Evolutionary conservation across 2,888 invertebrate genomes (phyloP), one percentile per base, ranked within the genome.

Genomic region (Melitaea athalia): DNA sequence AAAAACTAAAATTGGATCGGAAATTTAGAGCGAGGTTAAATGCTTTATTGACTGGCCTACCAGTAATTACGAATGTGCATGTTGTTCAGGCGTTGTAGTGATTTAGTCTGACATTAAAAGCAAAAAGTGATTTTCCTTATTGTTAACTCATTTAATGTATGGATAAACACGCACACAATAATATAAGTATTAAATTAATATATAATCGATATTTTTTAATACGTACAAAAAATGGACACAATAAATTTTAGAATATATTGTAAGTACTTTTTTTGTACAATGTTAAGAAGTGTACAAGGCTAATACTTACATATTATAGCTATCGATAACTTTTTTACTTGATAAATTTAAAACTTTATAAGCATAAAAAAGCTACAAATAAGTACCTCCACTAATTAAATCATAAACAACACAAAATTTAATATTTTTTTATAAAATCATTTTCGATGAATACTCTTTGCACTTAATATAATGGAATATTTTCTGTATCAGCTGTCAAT

Each of bases 31-130:
- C n/a, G n/a, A n/a, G n/a, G n/a, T n/a, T n/a, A n/a, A n/a, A n/a
- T n/a, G n/a, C n/a, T n/a, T n/a, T n/a, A n/a, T n/a, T n/a, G n/a
- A n/a, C n/a, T n/a, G n/a, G n/a, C n/a, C n/a, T n/a, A n/a, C n/a
- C 61, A 73, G 81, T 84, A 87, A 87, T 88, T 86, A 85, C 79
- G 76, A 75, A 83, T 82, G 85, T 85, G 38, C 38, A 85, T 85
- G 83, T 77, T 76, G 74, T 75, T 74, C 70, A 77, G 72, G 74
- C 65, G 74, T 78, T 77, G 60, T 76, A 76, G 69, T 69, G 70
- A 77, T 70, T 75, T 75, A 74, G 71, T 67, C 68, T 59, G 63
- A 45, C 68, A 67, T 68, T 70, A 64, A 68, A 70, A 64, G 52
- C 59, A 67, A 68, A 64, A 63, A 68, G 65, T 65, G 47, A 62